Conservation (phyloP, 2,113 vertebrate genomes). For the Meles meles region DNA sequence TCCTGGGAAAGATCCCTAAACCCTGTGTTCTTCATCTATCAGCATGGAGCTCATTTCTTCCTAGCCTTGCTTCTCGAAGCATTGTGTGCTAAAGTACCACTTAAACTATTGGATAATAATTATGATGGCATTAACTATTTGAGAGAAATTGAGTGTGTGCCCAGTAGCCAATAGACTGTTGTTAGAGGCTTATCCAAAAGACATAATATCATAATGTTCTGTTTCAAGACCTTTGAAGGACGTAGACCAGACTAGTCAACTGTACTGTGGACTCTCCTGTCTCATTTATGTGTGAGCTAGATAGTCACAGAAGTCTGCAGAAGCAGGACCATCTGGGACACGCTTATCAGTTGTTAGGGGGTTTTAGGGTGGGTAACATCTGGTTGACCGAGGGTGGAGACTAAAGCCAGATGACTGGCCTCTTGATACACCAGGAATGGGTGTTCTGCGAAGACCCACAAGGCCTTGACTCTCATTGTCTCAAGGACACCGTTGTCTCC, state of each 20-base stretch:
- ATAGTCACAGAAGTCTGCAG: background rate
- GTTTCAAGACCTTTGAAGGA: constrained; percentile 12
- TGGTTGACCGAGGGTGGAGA: background rate
- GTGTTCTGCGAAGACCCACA: background rate
- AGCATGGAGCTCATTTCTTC: background rate
- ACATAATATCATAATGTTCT: background rate
- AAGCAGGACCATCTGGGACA: background rate
- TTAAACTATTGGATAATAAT: background rate
- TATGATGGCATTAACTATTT: background rate
- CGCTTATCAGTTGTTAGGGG: background rate
- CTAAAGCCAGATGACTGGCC: background rate
- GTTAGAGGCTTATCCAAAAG: background rate
- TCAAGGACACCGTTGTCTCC: background rate
- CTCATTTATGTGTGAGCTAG: background rate
- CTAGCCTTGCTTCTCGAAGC: background rate
- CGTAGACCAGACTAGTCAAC: background rate
- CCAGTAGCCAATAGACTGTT: background rate
- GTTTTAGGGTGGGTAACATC: background rate
- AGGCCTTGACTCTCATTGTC: background rate
- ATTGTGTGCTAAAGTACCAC: background rate
- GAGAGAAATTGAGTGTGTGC: background rate
- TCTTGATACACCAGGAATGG: background rate
- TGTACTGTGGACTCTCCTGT: background rate
- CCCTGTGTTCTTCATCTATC: background rate
- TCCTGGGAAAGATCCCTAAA: constrained; percentile 37